Percentiles rank a stretch among this genome's conserved stretches.
These are phyloP conservation scores for Zapus hudsonius DNA, from an alignment of 2,113 vertebrate species.

Conservation along the genomic window DNA sequence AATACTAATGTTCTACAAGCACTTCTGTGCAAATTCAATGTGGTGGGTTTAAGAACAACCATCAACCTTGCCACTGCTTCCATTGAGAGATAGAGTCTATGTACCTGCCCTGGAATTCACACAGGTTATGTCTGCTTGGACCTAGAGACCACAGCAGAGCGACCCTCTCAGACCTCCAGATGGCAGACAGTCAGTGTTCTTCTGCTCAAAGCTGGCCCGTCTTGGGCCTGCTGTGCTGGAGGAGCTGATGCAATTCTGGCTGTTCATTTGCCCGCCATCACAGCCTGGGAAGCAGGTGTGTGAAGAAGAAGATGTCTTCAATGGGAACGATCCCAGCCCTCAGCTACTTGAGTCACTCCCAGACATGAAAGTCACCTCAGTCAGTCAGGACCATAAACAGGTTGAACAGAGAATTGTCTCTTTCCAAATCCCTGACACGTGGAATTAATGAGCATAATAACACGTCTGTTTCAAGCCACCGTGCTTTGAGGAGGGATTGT, in stretches of 20 bases:
- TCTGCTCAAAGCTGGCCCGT: background rate
- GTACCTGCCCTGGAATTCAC: background rate
- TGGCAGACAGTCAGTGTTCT: background rate
- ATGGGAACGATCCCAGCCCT: background rate
- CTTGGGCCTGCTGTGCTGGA: background rate
- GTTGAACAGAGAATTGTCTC: background rate
- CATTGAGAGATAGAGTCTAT: background rate
- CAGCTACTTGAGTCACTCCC: background rate
- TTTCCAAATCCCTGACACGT: slow-evolving; percentile 22
- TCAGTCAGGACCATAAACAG: background rate
- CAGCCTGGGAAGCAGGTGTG: background rate
- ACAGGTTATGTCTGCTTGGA: background rate
- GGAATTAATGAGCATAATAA: slow-evolving; percentile 41
- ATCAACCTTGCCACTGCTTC: background rate
- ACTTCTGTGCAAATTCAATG: background rate
- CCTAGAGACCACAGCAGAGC: background rate
- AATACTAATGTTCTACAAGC: background rate
- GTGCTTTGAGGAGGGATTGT: slow-evolving; percentile 12
- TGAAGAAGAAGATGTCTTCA: background rate
- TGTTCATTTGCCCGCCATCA: background rate
- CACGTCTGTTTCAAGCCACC: background rate
- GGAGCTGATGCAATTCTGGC: background rate
- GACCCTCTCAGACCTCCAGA: background rate
- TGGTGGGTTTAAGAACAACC: background rate
- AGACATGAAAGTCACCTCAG: background rate